phyloP scores from a whole-genome alignment of 2,113 vertebrate genomes.

The Tapirus terrestris region DNA sequence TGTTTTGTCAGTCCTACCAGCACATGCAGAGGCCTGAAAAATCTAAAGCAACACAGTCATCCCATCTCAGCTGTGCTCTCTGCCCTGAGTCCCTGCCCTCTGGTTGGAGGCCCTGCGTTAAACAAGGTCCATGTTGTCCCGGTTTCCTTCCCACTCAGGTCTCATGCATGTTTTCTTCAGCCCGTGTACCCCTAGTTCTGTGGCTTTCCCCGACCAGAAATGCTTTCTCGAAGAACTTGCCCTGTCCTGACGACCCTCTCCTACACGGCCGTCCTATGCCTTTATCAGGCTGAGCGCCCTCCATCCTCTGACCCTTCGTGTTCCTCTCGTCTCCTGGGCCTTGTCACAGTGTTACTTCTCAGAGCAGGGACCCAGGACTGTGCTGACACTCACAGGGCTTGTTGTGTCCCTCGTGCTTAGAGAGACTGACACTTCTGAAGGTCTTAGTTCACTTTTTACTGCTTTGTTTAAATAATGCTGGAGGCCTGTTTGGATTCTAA shows the following conservation, averaged over 20 bases:
- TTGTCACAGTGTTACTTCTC: neutral
- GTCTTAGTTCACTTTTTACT: neutral
- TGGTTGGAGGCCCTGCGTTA: neutral
- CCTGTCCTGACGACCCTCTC: neutral
- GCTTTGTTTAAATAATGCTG: neutral
- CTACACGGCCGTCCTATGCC: too few relatives aligned
- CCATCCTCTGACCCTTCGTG: neutral
- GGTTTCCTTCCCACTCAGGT: neutral
- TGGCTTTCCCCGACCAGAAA: neutral
- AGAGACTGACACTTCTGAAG: neutral
- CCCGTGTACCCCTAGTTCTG: neutral
- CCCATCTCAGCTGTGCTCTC: accelerated
- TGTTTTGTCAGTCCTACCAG: neutral
- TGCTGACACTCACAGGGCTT: too few relatives aligned
- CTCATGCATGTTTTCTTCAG: accelerated
- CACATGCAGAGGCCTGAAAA: neutral
- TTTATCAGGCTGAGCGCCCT: too few relatives aligned
- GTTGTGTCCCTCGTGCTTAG: neutral
- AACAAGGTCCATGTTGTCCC: neutral
- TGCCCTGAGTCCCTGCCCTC: neutral
- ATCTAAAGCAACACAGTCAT: neutral
- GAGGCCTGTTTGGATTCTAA: neutral
- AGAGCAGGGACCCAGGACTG: neutral
- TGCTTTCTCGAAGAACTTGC: neutral
- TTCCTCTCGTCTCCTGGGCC: neutral